These are phyloP conservation scores for Phainopepla nitens DNA, from an alignment of 2,113 vertebrate species.

Conservation along the genomic window DNA sequence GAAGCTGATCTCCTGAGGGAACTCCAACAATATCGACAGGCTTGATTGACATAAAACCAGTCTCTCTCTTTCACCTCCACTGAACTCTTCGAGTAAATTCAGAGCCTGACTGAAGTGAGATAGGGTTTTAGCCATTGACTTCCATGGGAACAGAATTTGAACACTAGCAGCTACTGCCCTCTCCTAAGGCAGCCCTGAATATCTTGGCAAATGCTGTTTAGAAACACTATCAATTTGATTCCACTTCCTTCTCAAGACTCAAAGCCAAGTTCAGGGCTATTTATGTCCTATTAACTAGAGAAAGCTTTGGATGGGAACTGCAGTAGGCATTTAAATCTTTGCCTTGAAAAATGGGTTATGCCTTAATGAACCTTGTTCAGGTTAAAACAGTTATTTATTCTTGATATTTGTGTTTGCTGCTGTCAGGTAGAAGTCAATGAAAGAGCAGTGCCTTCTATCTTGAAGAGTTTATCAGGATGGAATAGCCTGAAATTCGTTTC, in stretches of 20 bases:
- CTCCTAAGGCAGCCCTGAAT: constrained; percentile 17
- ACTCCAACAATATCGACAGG: not conserved
- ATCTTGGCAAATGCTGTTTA: constrained; percentile 53
- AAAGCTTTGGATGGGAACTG: not conserved
- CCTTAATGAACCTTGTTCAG: constrained; percentile 37
- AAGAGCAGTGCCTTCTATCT: not conserved
- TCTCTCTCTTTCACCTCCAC: constrained; percentile 4
- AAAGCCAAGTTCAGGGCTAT: constrained; percentile 41
- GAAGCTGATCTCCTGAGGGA: constrained; percentile 36
- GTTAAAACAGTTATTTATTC: constrained; percentile 44
- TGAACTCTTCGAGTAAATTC: constrained; percentile 29
- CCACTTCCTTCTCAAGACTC: constrained; percentile 25
- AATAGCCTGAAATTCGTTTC: constrained; percentile 37
- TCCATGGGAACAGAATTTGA: constrained; percentile 12
- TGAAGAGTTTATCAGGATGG: constrained; percentile 20
- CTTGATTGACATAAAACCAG: constrained; percentile 10
- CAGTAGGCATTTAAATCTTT: constrained; percentile 9
- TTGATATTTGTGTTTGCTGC: constrained; percentile 44
- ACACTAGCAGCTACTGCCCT: not conserved
- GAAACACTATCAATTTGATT: constrained; percentile 36
- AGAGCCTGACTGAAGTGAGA: not conserved
- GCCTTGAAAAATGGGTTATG: constrained; percentile 5
- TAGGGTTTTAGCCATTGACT: constrained; percentile 11
- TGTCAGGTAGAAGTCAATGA: constrained; percentile 28
- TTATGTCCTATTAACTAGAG: constrained; percentile 41